Percentiles rank a stretch among this genome's conserved stretches.
Evolutionary conservation across 2,888 invertebrate genomes (phyloP).

Genomic region (Graphium colonna): DNA sequence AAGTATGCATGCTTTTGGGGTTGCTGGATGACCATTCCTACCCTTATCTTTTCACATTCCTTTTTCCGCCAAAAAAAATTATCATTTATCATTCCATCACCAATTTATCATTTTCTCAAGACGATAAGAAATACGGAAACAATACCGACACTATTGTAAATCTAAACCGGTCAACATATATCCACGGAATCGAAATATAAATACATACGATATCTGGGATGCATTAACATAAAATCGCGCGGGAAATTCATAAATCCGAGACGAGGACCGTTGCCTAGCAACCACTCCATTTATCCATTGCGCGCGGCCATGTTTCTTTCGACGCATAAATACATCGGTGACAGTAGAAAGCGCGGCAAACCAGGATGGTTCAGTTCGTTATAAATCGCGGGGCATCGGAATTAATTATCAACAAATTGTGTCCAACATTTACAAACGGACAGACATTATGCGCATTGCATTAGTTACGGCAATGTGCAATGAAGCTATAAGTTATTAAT

Average conservation of each 20-base stretch:
- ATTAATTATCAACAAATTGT: constrained; percentile 25
- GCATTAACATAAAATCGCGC: constrained; percentile 13
- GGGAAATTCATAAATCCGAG: constrained; percentile 14
- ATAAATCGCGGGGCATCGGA: constrained; percentile 15
- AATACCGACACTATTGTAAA: background rate
- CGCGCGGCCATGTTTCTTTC: constrained; percentile 20
- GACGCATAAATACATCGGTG: constrained; percentile 26
- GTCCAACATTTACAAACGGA: constrained; percentile 20
- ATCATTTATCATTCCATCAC: too few relatives aligned
- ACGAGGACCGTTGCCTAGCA: constrained; percentile 25
- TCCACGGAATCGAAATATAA: background rate
- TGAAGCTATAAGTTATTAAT: constrained; percentile 13
- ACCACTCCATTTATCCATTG: constrained; percentile 30
- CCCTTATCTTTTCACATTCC: too few relatives aligned
- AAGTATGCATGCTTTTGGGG: too few relatives aligned
- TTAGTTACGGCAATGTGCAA: background rate
- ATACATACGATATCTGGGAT: background rate
- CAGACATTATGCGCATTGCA: constrained; percentile 1
- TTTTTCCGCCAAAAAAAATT: too few relatives aligned
- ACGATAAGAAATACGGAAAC: background rate
- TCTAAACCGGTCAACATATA: background rate
- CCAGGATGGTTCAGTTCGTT: too few relatives aligned
- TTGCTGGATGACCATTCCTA: too few relatives aligned
- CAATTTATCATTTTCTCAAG: background rate
- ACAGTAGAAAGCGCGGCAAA: constrained; percentile 36